phyloP scores from a whole-genome alignment of 1,140 invertebrate genomes.

The Himalopsyche phryganea region DNA sequence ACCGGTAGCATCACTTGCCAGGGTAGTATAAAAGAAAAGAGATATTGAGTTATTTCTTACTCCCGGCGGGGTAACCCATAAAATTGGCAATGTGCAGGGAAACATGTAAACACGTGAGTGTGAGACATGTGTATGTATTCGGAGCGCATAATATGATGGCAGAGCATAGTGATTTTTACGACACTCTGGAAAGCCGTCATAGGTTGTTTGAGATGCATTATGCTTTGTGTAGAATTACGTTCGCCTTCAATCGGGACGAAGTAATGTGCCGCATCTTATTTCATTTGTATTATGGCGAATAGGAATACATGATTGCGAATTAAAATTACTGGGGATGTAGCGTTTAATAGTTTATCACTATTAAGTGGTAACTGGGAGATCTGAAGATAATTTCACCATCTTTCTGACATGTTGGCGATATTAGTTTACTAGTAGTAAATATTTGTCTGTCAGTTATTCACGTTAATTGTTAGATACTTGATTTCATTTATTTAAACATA shows the following conservation, averaged over 20 bases:
- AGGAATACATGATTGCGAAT: neutral
- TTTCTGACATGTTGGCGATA: too few relatives aligned
- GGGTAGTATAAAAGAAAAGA: too few relatives aligned
- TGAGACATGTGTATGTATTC: neutral
- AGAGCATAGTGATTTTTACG: slow-evolving; percentile 32
- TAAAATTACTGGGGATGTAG: too few relatives aligned
- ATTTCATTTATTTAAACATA: too few relatives aligned
- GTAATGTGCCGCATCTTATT: neutral
- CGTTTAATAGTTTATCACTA: too few relatives aligned
- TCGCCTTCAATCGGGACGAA: neutral
- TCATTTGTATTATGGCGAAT: neutral
- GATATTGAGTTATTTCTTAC: slow-evolving; percentile 2
- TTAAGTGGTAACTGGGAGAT: too few relatives aligned
- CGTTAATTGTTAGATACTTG: too few relatives aligned
- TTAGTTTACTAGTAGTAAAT: too few relatives aligned
- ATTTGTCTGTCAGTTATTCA: too few relatives aligned
- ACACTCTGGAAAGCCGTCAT: slow-evolving; percentile 23
- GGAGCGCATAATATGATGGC: slow-evolving; percentile 10
- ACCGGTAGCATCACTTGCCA: too few relatives aligned
- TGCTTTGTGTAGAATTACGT: neutral
- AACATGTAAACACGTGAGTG: slow-evolving; percentile 19
- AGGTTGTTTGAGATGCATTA: slow-evolving; percentile 23
- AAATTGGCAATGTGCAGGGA: slow-evolving; percentile 31
- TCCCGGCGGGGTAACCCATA: slow-evolving; percentile 28
- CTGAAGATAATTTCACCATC: too few relatives aligned